Percentiles rank a stretch among this genome's conserved stretches.
Evolutionary conservation across 2,113 vertebrate species (phyloP).

Genomic region (Dicaeum eximium): DNA sequence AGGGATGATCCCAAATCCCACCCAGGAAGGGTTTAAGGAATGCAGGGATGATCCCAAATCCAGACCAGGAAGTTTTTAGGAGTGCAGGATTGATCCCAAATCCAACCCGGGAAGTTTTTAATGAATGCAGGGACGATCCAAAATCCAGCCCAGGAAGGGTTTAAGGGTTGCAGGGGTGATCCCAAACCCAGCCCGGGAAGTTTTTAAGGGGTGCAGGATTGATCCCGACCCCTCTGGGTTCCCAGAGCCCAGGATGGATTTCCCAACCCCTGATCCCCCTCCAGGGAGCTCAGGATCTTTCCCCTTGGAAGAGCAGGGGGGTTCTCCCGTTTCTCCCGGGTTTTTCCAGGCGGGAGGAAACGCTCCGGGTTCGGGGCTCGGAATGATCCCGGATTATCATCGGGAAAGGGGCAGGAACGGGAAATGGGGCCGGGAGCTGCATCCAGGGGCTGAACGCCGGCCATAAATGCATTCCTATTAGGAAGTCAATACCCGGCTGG

Average conservation of each 20-base stretch:
- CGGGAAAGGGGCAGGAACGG: neutral
- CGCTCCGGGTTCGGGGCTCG: neutral
- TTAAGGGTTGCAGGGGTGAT: neutral
- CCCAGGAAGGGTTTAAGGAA: fast-evolving
- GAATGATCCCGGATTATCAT: neutral
- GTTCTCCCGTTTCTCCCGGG: fast-evolving
- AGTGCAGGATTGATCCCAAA: neutral
- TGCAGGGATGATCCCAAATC: neutral
- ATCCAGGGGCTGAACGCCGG: neutral
- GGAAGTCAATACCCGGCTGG: constrained; percentile 77
- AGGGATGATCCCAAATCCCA: neutral
- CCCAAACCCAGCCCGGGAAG: neutral
- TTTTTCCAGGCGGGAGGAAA: neutral
- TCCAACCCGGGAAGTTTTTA: neutral
- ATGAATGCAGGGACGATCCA: neutral
- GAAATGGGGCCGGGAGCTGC: neutral
- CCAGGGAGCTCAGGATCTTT: neutral
- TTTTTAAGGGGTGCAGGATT: neutral
- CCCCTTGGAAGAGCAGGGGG: fast-evolving
- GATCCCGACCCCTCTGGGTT: neutral
- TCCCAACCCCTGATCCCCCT: neutral
- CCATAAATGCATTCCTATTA: constrained; percentile 60
- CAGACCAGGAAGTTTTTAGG: fast-evolving
- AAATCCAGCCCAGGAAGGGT: fast-evolving
- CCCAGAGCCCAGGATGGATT: neutral